phyloP scores from a whole-genome alignment of 2,797 vertebrate species.

The Momotus momota region DNA sequence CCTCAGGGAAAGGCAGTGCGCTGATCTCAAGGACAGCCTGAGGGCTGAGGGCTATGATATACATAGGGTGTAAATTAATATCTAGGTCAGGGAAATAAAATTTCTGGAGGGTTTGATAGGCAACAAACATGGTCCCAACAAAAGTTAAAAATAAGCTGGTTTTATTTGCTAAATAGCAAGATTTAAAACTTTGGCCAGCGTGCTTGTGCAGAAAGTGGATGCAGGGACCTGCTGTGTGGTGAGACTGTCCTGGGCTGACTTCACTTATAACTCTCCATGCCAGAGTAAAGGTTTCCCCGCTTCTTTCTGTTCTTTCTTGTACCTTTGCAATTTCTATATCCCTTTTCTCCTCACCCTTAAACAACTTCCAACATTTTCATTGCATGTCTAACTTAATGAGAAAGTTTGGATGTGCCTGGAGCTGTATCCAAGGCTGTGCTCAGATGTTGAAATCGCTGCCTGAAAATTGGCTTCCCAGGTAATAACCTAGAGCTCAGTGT shows the following conservation, averaged over 20 bases:
- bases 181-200: not conserved
- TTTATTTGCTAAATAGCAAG: not conserved
- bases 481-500: conserved; percentile 57
- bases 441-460: conserved; percentile 47
- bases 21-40: not conserved
- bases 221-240: not conserved
- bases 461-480: conserved; percentile 35
- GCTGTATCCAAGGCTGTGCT: conserved; percentile 42
- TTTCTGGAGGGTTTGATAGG: not conserved
- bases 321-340: conserved; percentile 22
- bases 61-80: not conserved
- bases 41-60: not conserved
- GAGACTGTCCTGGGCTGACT: not conserved
- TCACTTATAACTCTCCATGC: not conserved
- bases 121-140: not conserved
- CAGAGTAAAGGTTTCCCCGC: not conserved
- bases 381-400: conserved; percentile 51
- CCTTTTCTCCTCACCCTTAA: conserved; percentile 29
- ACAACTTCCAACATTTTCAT: conserved; percentile 49
- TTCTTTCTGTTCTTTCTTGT: not conserved
- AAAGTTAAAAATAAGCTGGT: not conserved
- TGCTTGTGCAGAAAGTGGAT: not conserved
- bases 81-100: not conserved
- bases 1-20: not conserved
- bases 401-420: conserved; percentile 51